phyloP scores from a whole-genome alignment of 2,797 vertebrate genomes.

The Vireo griseus region DNA sequence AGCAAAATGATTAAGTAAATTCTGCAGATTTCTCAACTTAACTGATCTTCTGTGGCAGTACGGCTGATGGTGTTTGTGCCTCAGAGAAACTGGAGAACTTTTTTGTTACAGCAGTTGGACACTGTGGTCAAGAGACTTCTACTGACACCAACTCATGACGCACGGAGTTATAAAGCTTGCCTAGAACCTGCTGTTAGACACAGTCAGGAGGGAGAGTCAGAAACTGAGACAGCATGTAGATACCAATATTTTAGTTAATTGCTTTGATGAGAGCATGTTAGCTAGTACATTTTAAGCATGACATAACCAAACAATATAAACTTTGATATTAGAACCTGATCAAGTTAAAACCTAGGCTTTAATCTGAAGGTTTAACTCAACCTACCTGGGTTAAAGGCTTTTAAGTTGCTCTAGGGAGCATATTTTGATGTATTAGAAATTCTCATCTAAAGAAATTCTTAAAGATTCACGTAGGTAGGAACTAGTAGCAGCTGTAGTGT shows the following conservation, averaged over 20 bases:
- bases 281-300: not conserved
- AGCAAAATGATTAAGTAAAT: not conserved
- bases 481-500: slow-evolving; percentile 3
- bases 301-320: not conserved
- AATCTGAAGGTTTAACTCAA: not conserved
- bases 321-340: not conserved
- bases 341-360: not conserved
- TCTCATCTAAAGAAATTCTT: slow-evolving; percentile 6
- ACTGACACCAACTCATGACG: not conserved
- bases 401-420: not conserved
- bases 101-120: not conserved
- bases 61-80: not conserved
- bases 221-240: not conserved
- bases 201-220: not conserved
- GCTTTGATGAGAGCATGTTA: not conserved
- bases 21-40: not conserved
- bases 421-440: not conserved
- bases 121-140: not conserved
- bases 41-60: not conserved
- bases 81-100: not conserved
- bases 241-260: not conserved
- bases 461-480: not conserved
- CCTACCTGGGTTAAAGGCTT: not conserved
- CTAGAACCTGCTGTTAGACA: not conserved
- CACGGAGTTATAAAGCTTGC: not conserved